Evolutionary conservation across 2,888 invertebrate species (phyloP).

Genomic region (Dryomyza anilis): DNA sequence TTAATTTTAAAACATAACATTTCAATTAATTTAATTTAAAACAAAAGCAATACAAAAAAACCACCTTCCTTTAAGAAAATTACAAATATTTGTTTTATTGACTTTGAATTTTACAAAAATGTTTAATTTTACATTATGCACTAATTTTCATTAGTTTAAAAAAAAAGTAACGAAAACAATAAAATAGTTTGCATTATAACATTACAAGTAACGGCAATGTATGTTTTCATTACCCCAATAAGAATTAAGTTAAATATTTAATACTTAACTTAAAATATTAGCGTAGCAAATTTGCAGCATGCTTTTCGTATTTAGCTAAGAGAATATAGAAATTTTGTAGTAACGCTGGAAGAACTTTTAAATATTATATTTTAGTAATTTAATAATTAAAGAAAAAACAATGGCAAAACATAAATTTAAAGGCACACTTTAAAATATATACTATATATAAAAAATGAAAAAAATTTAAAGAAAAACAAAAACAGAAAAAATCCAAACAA

Average conservation of each 20-base stretch:
- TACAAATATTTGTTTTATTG: slow-evolving; percentile 10
- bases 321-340: background rate
- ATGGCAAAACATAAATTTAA: slow-evolving; percentile 24
- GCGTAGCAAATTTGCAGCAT: background rate
- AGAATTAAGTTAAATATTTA: background rate
- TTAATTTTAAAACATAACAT: too few relatives aligned
- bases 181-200: too few relatives aligned
- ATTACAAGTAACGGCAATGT: too few relatives aligned
- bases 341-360: slow-evolving; percentile 2
- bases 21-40: too few relatives aligned
- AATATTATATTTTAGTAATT: background rate
- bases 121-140: background rate
- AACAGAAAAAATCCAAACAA: slow-evolving; percentile 1
- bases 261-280: background rate
- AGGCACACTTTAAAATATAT: slow-evolving; percentile 32
- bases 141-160: too few relatives aligned
- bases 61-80: slow-evolving; percentile 9
- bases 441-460: slow-evolving; percentile 11
- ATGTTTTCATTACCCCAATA: too few relatives aligned
- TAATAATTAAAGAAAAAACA: background rate
- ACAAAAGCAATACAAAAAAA: too few relatives aligned
- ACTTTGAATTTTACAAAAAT: slow-evolving; percentile 5
- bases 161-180: too few relatives aligned
- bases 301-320: background rate
- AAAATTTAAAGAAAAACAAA: background rate